phyloP scores from a whole-genome alignment of 2,888 invertebrate species.

The Pseudolycoriella hygida region DNA sequence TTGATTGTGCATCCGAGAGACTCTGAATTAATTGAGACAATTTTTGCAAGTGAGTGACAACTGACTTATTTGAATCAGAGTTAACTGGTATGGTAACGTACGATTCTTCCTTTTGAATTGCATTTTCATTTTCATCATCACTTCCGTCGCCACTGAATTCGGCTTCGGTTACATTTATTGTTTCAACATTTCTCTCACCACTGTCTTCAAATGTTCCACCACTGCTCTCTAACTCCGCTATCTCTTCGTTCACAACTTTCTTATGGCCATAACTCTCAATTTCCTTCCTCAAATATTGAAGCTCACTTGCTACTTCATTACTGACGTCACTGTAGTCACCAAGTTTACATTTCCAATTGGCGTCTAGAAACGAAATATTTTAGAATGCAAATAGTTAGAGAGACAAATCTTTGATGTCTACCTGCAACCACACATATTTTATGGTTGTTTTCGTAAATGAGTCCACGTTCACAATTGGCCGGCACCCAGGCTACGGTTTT shows the following conservation, averaged over 20 bases:
- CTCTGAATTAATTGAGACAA: slow-evolving; percentile 26
- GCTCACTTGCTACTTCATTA: slow-evolving; percentile 11
- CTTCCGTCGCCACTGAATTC: slow-evolving; percentile 25
- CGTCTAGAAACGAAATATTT: slow-evolving; percentile 11
- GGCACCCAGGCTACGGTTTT: slow-evolving; percentile 24
- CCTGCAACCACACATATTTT: slow-evolving; percentile 25
- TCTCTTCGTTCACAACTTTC: background rate
- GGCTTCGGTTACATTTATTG: slow-evolving; percentile 2
- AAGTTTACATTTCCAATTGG: slow-evolving; percentile 27
- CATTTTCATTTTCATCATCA: slow-evolving; percentile 14
- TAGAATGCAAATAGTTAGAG: background rate
- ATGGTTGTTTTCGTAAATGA: slow-evolving; percentile 25
- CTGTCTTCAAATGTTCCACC: too few relatives aligned
- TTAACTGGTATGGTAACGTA: slow-evolving; percentile 5
- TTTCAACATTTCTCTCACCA: slow-evolving; percentile 3
- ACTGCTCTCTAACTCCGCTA: slow-evolving; percentile 9
- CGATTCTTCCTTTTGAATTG: slow-evolving; percentile 7
- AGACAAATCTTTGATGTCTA: background rate
- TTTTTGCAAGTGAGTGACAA: slow-evolving; percentile 25
- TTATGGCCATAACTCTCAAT: background rate
- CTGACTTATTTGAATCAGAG: slow-evolving; percentile 20
- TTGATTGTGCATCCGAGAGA: slow-evolving; percentile 20
- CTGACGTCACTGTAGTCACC: slow-evolving; percentile 12
- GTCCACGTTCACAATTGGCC: slow-evolving; percentile 22
- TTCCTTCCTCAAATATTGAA: slow-evolving; percentile 3